Conservation (phyloP, 2,797 vertebrate genomes). For the Limnodromus scolopaceus region DNA sequence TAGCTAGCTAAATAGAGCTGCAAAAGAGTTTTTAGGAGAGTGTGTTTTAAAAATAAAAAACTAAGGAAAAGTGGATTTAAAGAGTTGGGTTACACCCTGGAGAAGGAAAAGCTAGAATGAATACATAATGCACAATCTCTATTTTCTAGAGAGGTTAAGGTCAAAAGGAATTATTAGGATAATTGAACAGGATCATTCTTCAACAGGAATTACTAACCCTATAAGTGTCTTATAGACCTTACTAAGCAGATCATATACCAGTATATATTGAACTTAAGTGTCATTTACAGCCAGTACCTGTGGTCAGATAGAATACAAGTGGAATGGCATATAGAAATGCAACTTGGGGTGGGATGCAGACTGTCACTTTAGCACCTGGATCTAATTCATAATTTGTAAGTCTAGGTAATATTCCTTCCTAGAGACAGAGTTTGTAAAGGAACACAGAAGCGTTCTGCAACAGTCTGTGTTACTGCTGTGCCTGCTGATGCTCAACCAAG, state of each 20-base stretch:
- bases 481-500: not conserved
- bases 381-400: not conserved
- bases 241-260: not conserved
- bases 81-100: not conserved
- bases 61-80: not conserved
- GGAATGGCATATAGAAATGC: not conserved
- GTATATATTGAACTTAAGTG: not conserved
- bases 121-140: not conserved
- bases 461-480: not conserved
- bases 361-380: not conserved
- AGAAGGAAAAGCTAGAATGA: not conserved
- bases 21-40: not conserved
- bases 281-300: not conserved
- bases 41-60: not conserved
- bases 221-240: slow-evolving; percentile 5
- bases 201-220: not conserved
- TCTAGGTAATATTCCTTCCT: not conserved
- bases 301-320: not conserved
- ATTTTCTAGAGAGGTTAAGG: not conserved
- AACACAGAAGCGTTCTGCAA: not conserved
- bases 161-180: slow-evolving; percentile 22
- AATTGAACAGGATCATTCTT: slow-evolving; percentile 6
- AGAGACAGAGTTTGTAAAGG: not conserved
- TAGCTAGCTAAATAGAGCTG: not conserved
- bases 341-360: not conserved